Evolutionary conservation across 2,797 vertebrate species (phyloP).

Genomic region (Tragopan temminckii): DNA sequence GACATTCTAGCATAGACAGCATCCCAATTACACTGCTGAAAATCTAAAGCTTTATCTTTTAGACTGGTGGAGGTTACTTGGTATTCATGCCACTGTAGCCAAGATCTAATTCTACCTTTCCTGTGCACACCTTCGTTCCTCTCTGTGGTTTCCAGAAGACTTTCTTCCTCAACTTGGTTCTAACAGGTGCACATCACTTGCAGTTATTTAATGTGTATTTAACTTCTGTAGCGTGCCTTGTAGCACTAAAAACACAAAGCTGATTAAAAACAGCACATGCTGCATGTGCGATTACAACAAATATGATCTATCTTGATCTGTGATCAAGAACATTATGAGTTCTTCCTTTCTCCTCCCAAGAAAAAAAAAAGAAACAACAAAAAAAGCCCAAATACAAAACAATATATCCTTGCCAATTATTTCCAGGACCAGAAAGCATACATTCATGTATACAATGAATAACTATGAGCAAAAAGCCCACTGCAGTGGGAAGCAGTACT

Average conservation of each 20-base stretch:
- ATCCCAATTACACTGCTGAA: not conserved
- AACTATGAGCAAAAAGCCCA: constrained; percentile 43
- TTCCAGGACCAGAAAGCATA: constrained; percentile 55
- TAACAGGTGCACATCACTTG: constrained; percentile 17
- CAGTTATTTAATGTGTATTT: not conserved
- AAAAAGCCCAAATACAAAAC: not conserved
- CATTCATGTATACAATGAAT: constrained; percentile 42
- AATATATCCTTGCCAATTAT: constrained; percentile 34
- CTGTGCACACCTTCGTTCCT: not conserved
- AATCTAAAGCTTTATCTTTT: not conserved
- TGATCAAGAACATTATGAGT: constrained; percentile 32
- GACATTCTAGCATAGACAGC: not conserved
- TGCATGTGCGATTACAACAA: not conserved
- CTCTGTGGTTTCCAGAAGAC: not conserved
- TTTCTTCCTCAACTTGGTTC: not conserved
- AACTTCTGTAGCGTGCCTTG: not conserved
- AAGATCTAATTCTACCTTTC: constrained; percentile 1
- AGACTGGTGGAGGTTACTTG: not conserved
- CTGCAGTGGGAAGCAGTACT: constrained; percentile 41
- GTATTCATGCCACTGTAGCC: not conserved
- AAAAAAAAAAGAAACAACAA: not conserved
- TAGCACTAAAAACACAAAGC: constrained; percentile 25
- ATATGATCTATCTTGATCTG: constrained; percentile 14
- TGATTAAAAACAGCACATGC: constrained; percentile 50
- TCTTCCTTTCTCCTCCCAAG: constrained; percentile 54